Evolutionary conservation across 2,113 vertebrate genomes (phyloP), one percentile per base, ranked within the genome.

Genomic region (Indicator maculatus): DNA sequence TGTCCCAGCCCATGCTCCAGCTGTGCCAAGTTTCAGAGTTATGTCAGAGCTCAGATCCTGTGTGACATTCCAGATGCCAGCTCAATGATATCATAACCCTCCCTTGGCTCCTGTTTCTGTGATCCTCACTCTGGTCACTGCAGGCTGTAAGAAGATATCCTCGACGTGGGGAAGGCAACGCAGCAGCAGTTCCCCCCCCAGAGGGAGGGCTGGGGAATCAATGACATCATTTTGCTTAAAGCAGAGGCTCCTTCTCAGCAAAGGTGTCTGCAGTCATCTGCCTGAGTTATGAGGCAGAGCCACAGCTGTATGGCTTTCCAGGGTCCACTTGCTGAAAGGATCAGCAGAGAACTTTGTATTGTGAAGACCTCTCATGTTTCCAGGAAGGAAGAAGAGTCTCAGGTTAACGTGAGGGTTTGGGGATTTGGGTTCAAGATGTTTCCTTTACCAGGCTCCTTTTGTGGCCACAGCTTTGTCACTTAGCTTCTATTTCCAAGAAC

Each of bases 11-110:
- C 89, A 74, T 66, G 41, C 78, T 93, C 93, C 86, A 95, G 88
- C 74, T 65, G 77, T 94, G 96, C 76, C 89, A 97, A 96, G 96
- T 96, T 97, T 85, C 93, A 94, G 92, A 91, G 93, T 94, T 95
- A 89, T 72, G 88, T 93, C 95, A 94, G 87, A 87, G 76, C 93
- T 69, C 45, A 7, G 94, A 56, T 8, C 16, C 47, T 65, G 4
- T 82, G 94, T 95, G 95, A 95, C 96, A 93, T 93, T 65, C 74
- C 78, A 33, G 93, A 92, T 93, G 94, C 89, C 91, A 83, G 60
- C 50, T 58, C 80, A 9, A 12, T 88, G 94, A 93, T 60, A 64
- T 53, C 88, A 96, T 39, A 30, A 28, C 30, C 28, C 60, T 56
- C 27, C 50, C 61, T 86, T 15, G 30, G 95, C 96, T 97, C 64